Conservation (phyloP, 2,113 vertebrate genomes). For the Taxidea taxus region DNA sequence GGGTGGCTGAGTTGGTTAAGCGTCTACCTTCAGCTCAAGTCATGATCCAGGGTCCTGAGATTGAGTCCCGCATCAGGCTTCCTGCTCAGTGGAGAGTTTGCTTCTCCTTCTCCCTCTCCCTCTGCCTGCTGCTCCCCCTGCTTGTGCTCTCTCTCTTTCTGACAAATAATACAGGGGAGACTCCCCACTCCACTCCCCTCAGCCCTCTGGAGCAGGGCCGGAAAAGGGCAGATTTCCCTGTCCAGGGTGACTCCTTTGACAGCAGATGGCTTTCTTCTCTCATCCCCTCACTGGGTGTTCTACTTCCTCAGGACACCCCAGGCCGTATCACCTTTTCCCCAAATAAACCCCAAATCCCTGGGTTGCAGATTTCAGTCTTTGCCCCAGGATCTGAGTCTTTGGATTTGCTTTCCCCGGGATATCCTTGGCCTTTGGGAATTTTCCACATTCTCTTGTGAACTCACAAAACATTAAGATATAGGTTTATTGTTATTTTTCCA, state of each 20-base stretch:
- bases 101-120: no score
- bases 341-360: no score
- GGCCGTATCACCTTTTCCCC: not conserved
- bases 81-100: no score
- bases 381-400: not conserved
- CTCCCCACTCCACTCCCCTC: fast-evolving
- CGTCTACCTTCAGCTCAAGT: no score
- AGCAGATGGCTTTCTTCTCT: not conserved
- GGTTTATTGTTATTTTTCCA: not conserved
- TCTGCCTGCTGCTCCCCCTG: no score
- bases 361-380: no score
- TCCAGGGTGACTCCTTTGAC: not conserved
- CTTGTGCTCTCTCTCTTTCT: no score
- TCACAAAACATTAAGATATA: not conserved
- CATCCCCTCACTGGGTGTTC: not conserved
- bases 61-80: no score
- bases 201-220: not conserved
- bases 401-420: not conserved
- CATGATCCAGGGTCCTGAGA: no score
- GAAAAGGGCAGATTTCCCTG: not conserved
- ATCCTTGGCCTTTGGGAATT: not conserved
- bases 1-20: not conserved
- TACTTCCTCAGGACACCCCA: not conserved
- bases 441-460: not conserved
- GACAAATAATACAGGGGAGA: not conserved